Percentiles rank a stretch among this genome's conserved stretches.
Conservation (phyloP, 2,888 invertebrate genomes). For the Spisula subtruncata region DNA sequence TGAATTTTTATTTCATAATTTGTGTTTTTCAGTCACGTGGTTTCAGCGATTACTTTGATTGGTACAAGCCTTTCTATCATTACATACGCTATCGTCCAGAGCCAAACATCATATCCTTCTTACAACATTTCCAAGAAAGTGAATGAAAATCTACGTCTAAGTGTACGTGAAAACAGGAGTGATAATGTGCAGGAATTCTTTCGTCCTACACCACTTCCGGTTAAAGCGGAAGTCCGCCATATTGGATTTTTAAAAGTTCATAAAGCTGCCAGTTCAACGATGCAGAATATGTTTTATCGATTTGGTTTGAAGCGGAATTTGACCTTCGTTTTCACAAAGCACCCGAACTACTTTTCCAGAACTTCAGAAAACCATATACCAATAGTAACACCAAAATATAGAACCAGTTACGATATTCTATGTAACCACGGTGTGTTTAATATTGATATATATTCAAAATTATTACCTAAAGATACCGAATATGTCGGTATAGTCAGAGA, state of each 20-base stretch:
- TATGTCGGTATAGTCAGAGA: conserved; percentile 72
- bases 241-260: conserved; percentile 74
- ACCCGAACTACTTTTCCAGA: conserved; percentile 65
- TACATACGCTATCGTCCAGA: too few relatives aligned
- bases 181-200: too few relatives aligned
- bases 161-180: too few relatives aligned
- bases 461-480: conserved; percentile 69
- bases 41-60: too few relatives aligned
- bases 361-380: conserved; percentile 35
- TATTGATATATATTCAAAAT: conserved; percentile 43
- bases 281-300: conserved; percentile 73
- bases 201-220: not conserved
- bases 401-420: conserved; percentile 63
- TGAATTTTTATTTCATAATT: too few relatives aligned
- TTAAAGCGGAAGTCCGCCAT: conserved; percentile 66
- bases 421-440: conserved; percentile 69
- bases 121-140: too few relatives aligned
- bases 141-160: too few relatives aligned
- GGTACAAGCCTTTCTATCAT: too few relatives aligned
- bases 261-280: conserved; percentile 73
- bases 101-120: too few relatives aligned
- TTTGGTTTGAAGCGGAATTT: conserved; percentile 69
- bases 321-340: conserved; percentile 66
- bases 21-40: too few relatives aligned
- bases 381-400: conserved; percentile 44